These are phyloP conservation scores for Lottia scabra DNA, from an alignment of 2,888 invertebrate genomes.

Conservation along the genomic window DNA sequence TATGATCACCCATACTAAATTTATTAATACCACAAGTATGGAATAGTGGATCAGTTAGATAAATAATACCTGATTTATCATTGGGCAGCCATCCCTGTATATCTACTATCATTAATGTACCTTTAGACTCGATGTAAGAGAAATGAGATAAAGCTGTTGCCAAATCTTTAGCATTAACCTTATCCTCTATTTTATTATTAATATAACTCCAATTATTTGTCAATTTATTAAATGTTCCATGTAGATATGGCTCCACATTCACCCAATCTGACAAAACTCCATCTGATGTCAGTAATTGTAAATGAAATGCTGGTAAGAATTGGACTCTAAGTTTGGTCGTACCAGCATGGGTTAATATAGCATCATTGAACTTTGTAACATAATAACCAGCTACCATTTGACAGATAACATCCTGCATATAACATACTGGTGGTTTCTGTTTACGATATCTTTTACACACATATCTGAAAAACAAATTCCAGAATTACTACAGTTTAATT, in stretches of 20 bases:
- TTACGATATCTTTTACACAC: conserved; percentile 33
- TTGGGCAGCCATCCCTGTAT: conserved; percentile 34
- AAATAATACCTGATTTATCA: conserved; percentile 24
- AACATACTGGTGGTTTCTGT: conserved; percentile 17
- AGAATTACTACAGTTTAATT: too few species aligned
- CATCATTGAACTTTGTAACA: conserved; percentile 35
- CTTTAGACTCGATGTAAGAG: conserved; percentile 22
- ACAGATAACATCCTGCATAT: conserved; percentile 33
- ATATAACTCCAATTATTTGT: conserved; percentile 28
- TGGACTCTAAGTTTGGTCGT: conserved; percentile 18
- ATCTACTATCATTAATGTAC: conserved; percentile 31
- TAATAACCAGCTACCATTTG: conserved; percentile 36
- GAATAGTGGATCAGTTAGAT: conserved; percentile 35
- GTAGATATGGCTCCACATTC: conserved; percentile 32
- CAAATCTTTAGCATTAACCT: conserved; percentile 9
- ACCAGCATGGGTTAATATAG: conserved; percentile 16
- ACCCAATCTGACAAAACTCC: conserved; percentile 29
- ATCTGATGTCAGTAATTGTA: conserved; percentile 20
- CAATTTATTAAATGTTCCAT: conserved; percentile 30
- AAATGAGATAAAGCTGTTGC: conserved; percentile 33
- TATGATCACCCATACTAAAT: conserved; percentile 23
- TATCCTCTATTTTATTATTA: conserved; percentile 1
- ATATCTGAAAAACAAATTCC: conserved; percentile 18
- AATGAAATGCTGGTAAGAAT: conserved; percentile 27
- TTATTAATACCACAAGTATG: conserved; percentile 17